phyloP scores from a whole-genome alignment of 92 coral and sea anemone genomes.

The Phenganax marumi region DNA sequence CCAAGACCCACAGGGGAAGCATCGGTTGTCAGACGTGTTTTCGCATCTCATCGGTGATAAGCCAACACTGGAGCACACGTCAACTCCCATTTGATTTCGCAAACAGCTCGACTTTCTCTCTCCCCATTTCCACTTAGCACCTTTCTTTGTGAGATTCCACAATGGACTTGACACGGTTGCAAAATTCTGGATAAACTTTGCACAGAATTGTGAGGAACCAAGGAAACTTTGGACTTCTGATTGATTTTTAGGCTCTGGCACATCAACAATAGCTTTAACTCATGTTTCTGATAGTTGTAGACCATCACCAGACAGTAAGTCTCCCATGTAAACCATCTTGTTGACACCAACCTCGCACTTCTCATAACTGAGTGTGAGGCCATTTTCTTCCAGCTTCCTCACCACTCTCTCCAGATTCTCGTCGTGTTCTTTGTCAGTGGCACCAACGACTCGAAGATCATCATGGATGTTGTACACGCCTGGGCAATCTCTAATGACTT shows the following conservation, averaged over 20 bases:
- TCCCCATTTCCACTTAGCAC: constrained; percentile 44
- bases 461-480: constrained; percentile 57
- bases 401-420: constrained; percentile 45
- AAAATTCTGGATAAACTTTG: constrained; percentile 63
- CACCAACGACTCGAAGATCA: constrained; percentile 53
- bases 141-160: constrained; percentile 55
- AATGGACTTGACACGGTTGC: constrained; percentile 63
- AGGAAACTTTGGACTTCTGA: constrained; percentile 61
- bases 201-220: constrained; percentile 60
- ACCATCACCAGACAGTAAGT: constrained; percentile 47
- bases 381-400: constrained; percentile 46
- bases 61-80: constrained; percentile 64
- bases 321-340: constrained; percentile 55
- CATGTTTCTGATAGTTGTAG: constrained; percentile 26
- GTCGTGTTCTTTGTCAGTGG: constrained; percentile 46
- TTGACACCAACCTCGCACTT: constrained; percentile 49
- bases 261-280: constrained; percentile 36
- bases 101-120: constrained; percentile 39
- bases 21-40: constrained; percentile 63
- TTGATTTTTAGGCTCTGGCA: constrained; percentile 47
- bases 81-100: constrained; percentile 35
- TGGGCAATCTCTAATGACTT: constrained; percentile 45
- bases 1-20: constrained; percentile 74
- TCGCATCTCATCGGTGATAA: constrained; percentile 55
- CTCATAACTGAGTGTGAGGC: constrained; percentile 51